Base-by-base conservation (phyloP, 1,140 invertebrate species). In the Drosophila tristis region DNA sequence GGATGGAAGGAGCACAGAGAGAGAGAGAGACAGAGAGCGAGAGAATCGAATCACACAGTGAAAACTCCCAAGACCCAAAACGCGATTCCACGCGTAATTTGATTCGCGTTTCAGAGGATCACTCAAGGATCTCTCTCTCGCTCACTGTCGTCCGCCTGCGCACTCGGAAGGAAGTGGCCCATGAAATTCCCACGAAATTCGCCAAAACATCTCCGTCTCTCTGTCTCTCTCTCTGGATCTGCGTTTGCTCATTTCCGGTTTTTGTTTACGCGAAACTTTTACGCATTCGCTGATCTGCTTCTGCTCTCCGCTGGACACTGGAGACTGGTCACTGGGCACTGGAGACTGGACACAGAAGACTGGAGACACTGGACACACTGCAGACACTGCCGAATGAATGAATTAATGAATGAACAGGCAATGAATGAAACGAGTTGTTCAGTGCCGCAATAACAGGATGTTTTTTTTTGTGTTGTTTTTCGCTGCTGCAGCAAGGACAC, bases 161-260 rank as follows among this genome's bases (percentile, higher is more conserved):
- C 66, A 43, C 59, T 72, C 79, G 80, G 73, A 81, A 85, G 81
- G 82, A 85, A 85, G 78, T 87, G 57, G 49, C 68, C 47, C 55
- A 57, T 49, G 64, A 87, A 85, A 87, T 85, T 85, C 82, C 81
- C 81, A 85, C 81, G 81, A 85, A 87, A n/a, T 74, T 72, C 42
- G 55, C 39, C 8, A 15, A 71, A 76, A 50, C 45, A 45, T 42
- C 35, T 48, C 29, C 2, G 47, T 39, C 44, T 49, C 51, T 31
- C 13, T 54, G 6, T 54, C 29, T 54, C n/a, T 54, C 35, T 35
- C 29, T 35, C 4, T 11, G 43, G 60, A 45, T 31, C 45, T 66
- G 45, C 60, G 29, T 50, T 48, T 23, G 50, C 65, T 26, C 13
- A 13, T 70, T 82, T 82, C 80, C 80, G 80, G 80, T 86, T 80